phyloP scores from a whole-genome alignment of 2,797 vertebrate species.

The Argentina silus region DNA sequence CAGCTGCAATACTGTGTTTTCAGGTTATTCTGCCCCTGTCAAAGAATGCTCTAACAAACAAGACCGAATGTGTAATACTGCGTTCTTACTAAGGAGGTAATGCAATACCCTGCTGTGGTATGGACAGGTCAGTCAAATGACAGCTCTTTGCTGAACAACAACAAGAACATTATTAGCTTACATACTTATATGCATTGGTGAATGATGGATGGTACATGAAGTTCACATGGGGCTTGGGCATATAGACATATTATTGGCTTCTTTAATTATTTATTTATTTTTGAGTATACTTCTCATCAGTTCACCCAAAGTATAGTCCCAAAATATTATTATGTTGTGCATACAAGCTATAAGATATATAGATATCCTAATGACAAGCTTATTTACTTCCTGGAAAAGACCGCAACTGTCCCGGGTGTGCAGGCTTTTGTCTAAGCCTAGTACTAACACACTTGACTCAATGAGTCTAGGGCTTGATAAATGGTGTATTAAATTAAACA shows the following conservation, averaged over 20 bases:
- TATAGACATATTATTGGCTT: not conserved
- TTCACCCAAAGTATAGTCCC: not conserved
- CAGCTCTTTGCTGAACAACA: not conserved
- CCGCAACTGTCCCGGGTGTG: too few relatives aligned
- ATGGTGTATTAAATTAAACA: too few relatives aligned
- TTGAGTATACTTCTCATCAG: not conserved
- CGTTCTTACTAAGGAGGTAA: not conserved
- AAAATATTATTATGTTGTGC: too few relatives aligned
- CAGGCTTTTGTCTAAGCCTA: too few relatives aligned
- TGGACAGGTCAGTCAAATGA: not conserved
- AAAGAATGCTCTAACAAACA: constrained; percentile 20
- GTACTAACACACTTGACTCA: too few relatives aligned
- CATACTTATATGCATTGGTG: not conserved
- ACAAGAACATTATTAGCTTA: not conserved
- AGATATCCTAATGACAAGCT: too few relatives aligned
- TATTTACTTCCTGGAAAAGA: too few relatives aligned
- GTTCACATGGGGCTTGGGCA: not conserved
- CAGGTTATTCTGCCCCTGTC: constrained; percentile 34
- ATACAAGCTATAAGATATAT: too few relatives aligned
- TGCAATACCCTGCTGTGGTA: not conserved
- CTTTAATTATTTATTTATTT: not conserved
- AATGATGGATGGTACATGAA: not conserved
- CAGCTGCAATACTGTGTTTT: constrained; percentile 21
- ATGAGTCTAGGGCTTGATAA: too few relatives aligned
- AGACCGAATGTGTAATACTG: not conserved